phyloP scores from a whole-genome alignment of 2,888 invertebrate species.

The Julus scandinavius region DNA sequence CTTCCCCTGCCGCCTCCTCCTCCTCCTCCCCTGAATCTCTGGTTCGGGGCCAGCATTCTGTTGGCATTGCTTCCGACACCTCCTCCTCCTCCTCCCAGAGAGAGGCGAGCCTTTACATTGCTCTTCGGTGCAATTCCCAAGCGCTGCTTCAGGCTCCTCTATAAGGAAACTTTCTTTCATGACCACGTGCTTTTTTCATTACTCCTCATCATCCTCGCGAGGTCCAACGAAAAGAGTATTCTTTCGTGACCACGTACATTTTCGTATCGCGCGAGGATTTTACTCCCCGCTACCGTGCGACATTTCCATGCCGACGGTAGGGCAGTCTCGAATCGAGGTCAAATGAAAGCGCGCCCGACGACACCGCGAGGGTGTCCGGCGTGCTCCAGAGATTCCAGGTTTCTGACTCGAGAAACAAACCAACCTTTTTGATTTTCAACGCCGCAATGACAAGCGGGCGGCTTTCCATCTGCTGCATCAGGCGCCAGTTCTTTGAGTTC shows the following conservation, averaged over 20 bases:
- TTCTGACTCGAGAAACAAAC: constrained; percentile 39
- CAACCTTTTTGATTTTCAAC: constrained; percentile 64
- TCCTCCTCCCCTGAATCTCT: constrained; percentile 40
- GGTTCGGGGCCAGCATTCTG: neutral
- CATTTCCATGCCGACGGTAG: too few species aligned
- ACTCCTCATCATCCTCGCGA: too few species aligned
- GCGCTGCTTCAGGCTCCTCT: constrained; percentile 61
- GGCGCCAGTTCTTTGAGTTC: constrained; percentile 66
- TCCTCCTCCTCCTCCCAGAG: constrained; percentile 50
- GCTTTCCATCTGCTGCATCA: constrained; percentile 69
- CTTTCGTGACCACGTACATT: too few species aligned
- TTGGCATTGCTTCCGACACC: neutral
- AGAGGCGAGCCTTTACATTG: constrained; percentile 49
- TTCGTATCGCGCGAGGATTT: too few species aligned
- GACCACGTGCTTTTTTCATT: neutral
- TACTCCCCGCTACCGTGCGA: too few species aligned
- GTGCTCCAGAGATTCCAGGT: neutral
- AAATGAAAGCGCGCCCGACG: too few species aligned
- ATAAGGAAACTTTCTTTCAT: constrained; percentile 9
- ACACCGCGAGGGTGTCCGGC: neutral
- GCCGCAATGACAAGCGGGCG: constrained; percentile 68
- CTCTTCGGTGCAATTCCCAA: constrained; percentile 56
- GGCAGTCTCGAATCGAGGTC: too few species aligned
- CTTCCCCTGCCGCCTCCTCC: constrained; percentile 45
- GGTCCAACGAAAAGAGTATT: too few species aligned